These are phyloP conservation scores for Meteorus sp. DNA, from an alignment of 1,140 invertebrate species.

Conservation along the genomic window DNA sequence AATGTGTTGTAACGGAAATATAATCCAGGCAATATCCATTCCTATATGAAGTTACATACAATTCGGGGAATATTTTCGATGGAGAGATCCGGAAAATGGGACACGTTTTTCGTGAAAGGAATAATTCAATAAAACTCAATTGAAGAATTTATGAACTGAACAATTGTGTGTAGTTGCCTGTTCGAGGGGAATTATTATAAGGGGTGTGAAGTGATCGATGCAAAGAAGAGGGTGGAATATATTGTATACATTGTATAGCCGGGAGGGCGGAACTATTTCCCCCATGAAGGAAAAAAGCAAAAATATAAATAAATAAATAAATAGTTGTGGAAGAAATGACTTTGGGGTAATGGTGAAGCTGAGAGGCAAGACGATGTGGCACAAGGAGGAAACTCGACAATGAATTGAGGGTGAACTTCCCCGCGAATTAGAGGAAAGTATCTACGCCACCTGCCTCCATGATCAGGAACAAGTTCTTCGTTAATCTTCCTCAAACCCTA, in stretches of 20 bases:
- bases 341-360: background rate
- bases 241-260: too few relatives aligned
- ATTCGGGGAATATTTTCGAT: too few relatives aligned
- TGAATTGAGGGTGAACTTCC: constrained; percentile 40
- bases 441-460: constrained; percentile 32
- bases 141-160: constrained; percentile 13
- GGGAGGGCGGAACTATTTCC: constrained; percentile 39
- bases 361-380: background rate
- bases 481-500: constrained; percentile 45
- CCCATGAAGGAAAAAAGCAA: constrained; percentile 46
- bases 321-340: background rate
- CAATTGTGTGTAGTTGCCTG: constrained; percentile 9
- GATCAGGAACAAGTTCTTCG: constrained; percentile 40
- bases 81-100: too few relatives aligned
- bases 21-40: too few relatives aligned
- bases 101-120: too few relatives aligned
- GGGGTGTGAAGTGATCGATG: background rate
- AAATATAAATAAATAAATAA: constrained; percentile 9
- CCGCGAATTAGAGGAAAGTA: constrained; percentile 50
- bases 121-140: constrained; percentile 16
- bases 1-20: too few relatives aligned
- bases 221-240: constrained; percentile 4
- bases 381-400: constrained; percentile 15
- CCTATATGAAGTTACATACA: too few relatives aligned
- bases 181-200: constrained; percentile 4